Evolutionary conservation across 2,797 vertebrate species (phyloP), one percentile per base, ranked within the genome.

Genomic region (Acridotheres tristis): DNA sequence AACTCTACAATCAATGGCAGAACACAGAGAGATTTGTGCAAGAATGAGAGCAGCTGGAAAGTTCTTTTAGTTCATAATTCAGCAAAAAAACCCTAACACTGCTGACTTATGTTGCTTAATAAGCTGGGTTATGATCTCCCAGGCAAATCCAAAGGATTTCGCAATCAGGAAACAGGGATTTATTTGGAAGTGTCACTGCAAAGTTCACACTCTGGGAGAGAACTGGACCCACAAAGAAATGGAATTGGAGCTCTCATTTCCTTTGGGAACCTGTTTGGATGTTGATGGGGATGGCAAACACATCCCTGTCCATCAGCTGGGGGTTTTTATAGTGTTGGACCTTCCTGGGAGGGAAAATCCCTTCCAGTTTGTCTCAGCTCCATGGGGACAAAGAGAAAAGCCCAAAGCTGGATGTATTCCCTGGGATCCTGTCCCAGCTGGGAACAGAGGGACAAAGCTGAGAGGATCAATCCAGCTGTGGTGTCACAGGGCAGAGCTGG

Each of bases 1-100:
- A 98, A 97, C 96, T 96, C 36, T 94, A 95, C 95, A 85, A 85
- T 69, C 74, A 82, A 9, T 87, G 66, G 90, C 93, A 96, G 91
- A 79, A 71, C 59, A 30, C 19, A 47, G 40, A 32, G 79, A 67
- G 89, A 87, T 96, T 93, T 91, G 89, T 78, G 88, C 72, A 86
- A 71, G 92, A 88, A 92, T 29, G 63, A 88, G 84, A 83, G 26
- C 57, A 83, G 90, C 51, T 94, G 76, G 54, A 66, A 88, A 72
- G 61, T 68, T 67, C 29, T 27, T 90, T 94, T n/a, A 89, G 87
- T 84, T 77, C 75, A 67, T 53, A 85, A 92, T 77, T 93, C 92
- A 95, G 69, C 54, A 79, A 79, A 75, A 93, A 76, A 42, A 0
- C 54, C 54, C 30, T 32, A 69, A 47, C 26, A 4, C n/a, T 75